Percentiles rank a stretch among this genome's conserved stretches.
phyloP scores from a whole-genome alignment of 2,888 invertebrate genomes.

The Miltochrista miniata region DNA sequence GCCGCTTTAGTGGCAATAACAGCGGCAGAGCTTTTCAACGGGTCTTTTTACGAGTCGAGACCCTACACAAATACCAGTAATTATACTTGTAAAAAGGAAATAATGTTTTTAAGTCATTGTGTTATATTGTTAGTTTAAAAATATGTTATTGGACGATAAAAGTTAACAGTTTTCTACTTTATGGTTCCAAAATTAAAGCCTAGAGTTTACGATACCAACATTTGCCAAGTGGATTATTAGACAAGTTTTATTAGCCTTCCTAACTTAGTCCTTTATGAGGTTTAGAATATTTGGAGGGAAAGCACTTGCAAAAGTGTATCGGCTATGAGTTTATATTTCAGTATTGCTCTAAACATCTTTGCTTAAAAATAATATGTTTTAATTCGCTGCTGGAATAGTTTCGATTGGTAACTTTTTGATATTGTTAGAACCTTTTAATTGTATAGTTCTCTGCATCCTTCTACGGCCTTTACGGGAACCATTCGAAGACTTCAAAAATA shows the following conservation, averaged over 20 bases:
- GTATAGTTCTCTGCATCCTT: too few species aligned
- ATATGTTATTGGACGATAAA: conserved; percentile 45
- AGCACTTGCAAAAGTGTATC: too few species aligned
- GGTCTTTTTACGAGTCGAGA: conserved; percentile 54
- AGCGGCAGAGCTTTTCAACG: conserved; percentile 54
- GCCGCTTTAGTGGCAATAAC: conserved; percentile 58
- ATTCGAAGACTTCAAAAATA: too few species aligned
- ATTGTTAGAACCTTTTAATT: too few species aligned
- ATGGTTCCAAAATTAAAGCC: conserved; percentile 37
- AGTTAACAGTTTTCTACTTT: conserved; percentile 20
- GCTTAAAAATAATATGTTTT: too few species aligned
- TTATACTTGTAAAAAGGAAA: conserved; percentile 53
- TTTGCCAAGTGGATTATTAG: conserved; percentile 38
- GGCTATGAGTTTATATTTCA: too few species aligned
- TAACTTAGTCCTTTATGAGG: conserved; percentile 39
- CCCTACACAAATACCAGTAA: conserved; percentile 56
- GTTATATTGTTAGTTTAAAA: conserved; percentile 37
- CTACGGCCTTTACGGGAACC: too few species aligned
- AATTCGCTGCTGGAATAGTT: too few species aligned
- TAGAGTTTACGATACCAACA: conserved; percentile 38
- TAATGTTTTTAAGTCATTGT: conserved; percentile 36
- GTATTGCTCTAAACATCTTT: too few species aligned
- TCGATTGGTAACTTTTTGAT: too few species aligned
- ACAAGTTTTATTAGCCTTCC: conserved; percentile 42
- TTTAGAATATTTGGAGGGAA: conserved; percentile 39